phyloP scores from a whole-genome alignment of 2,888 invertebrate genomes.

The Tipula unca region DNA sequence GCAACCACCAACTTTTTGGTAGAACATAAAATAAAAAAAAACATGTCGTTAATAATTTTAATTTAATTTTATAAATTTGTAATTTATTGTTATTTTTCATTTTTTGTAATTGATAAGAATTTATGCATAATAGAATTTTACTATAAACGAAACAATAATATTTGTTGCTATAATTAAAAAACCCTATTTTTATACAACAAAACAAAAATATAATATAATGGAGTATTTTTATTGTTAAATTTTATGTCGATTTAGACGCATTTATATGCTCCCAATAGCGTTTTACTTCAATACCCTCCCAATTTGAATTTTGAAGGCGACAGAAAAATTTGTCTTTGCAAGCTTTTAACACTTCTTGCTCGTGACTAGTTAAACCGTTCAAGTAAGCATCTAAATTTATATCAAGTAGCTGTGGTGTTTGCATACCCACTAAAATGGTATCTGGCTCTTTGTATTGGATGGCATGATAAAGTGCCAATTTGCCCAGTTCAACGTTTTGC shows the following conservation, averaged over 20 bases:
- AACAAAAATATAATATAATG: background rate
- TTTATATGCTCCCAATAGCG: slow-evolving; percentile 41
- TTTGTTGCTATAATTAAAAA: background rate
- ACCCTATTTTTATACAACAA: background rate
- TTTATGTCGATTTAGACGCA: slow-evolving; percentile 16
- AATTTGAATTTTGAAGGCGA: slow-evolving; percentile 43
- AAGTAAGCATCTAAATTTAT: slow-evolving; percentile 55
- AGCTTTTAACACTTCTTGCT: slow-evolving; percentile 52
- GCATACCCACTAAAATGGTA: slow-evolving; percentile 71
- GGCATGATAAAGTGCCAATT: slow-evolving; percentile 59
- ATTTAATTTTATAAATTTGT: background rate
- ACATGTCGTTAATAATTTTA: slow-evolving; percentile 3
- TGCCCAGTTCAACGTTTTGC: slow-evolving; percentile 54
- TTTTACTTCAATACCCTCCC: slow-evolving; percentile 58
- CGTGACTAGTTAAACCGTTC: slow-evolving; percentile 56
- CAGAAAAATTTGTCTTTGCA: slow-evolving; percentile 54
- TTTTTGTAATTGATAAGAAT: slow-evolving; percentile 2
- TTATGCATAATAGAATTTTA: background rate
- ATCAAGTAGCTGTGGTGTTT: slow-evolving; percentile 51
- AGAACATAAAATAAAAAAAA: background rate
- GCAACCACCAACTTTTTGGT: slow-evolving; percentile 17
- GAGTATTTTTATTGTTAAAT: too few relatives aligned
- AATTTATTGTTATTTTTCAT: slow-evolving; percentile 1
- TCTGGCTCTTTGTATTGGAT: slow-evolving; percentile 53
- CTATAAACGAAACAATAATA: background rate